phyloP scores from a whole-genome alignment of 2,888 invertebrate species.

The Drosophila paucipuncta region DNA sequence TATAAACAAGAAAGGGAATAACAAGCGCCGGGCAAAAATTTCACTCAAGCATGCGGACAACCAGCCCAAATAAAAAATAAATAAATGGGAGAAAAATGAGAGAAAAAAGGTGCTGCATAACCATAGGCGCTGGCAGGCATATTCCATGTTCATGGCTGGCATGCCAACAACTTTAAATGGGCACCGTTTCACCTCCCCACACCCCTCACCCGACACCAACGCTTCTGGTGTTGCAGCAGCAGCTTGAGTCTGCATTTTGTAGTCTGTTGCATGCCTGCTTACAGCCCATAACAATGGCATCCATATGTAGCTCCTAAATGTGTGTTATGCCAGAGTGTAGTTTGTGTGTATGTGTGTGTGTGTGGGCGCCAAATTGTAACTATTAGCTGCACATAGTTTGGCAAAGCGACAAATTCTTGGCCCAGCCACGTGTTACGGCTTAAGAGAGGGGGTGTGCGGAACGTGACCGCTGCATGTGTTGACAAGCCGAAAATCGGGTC shows the following conservation, averaged over 20 bases:
- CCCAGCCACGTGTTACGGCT: conserved; percentile 47
- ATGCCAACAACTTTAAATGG: conserved; percentile 64
- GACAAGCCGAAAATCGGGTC: conserved; percentile 80
- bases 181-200: not conserved
- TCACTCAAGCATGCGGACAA: conserved; percentile 54
- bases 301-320: conserved; percentile 64
- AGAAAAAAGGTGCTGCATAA: conserved; percentile 59
- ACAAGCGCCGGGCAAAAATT: conserved; percentile 47
- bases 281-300: conserved; percentile 53
- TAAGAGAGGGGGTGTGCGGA: not conserved
- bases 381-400: conserved; percentile 76
- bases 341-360: conserved; percentile 22
- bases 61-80: conserved; percentile 8
- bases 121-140: conserved; percentile 63
- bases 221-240: not conserved
- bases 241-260: conserved; percentile 26
- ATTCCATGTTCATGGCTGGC: conserved; percentile 52
- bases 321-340: conserved; percentile 57
- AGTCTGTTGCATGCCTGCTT: conserved; percentile 71
- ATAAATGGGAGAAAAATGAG: not conserved
- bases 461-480: conserved; percentile 63
- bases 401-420: conserved; percentile 73
- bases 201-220: too few species aligned
- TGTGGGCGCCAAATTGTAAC: conserved; percentile 69
- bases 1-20: conserved; percentile 28